Percentiles rank a stretch among this genome's conserved stretches.
Evolutionary conservation across 2,113 vertebrate species (phyloP).

Genomic region (Glaucomys volans): DNA sequence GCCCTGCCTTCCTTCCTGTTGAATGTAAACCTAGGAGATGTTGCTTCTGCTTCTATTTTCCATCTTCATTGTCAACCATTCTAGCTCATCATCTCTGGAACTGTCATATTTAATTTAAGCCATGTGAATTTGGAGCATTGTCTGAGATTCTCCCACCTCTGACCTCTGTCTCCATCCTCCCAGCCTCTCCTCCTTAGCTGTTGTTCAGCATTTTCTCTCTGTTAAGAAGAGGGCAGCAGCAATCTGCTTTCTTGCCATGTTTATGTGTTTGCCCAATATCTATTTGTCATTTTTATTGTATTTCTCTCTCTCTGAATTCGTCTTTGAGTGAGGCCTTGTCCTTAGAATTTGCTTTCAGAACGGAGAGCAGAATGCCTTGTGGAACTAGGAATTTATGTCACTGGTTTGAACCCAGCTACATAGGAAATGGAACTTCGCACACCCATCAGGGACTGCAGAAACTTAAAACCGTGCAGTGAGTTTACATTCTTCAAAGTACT

Average conservation of each 20-base stretch:
- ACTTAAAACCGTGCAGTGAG: neutral
- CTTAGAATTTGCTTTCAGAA: constrained; percentile 68
- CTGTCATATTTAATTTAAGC: neutral
- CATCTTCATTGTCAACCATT: constrained; percentile 41
- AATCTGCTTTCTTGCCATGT: constrained; percentile 72
- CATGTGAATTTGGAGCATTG: neutral
- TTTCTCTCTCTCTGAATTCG: constrained; percentile 68
- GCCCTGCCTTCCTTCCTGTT: neutral
- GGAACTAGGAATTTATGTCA: constrained; percentile 60
- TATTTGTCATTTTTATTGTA: constrained; percentile 69
- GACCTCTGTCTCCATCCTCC: neutral
- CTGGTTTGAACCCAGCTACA: constrained; percentile 26
- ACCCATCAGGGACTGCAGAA: neutral
- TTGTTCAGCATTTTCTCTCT: constrained; percentile 31
- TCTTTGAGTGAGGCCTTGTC: constrained; percentile 67
- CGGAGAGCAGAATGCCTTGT: constrained; percentile 13
- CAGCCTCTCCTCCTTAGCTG: neutral
- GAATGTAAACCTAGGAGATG: neutral
- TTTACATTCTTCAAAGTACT: constrained; percentile 37
- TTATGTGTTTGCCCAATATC: constrained; percentile 67
- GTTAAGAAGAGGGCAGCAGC: constrained; percentile 49
- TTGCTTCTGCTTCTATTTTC: constrained; percentile 38
- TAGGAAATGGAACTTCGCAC: neutral
- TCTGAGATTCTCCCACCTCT: neutral
- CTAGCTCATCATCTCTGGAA: neutral